Evolutionary conservation across 2,888 invertebrate genomes (phyloP), one percentile per base, ranked within the genome.

Genomic region (Troides oblongomaculatus): DNA sequence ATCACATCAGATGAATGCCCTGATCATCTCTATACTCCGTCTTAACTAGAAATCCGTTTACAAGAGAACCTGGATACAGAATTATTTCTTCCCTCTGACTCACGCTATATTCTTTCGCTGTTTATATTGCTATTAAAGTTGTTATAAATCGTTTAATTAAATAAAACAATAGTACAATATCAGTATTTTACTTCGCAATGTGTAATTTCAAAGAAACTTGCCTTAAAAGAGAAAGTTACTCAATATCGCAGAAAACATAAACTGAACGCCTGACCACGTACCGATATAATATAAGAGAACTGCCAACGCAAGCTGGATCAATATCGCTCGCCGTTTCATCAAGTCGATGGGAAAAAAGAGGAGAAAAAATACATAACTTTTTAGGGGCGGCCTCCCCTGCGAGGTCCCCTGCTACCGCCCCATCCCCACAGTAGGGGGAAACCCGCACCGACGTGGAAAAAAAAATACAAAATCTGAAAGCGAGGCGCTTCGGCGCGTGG

Each of bases 321-420:
- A 92, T 92, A 92, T 85, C 82, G 84, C 84, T 78, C 84, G 87
- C 88, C 84, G 87, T 89, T 89, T 89, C 89, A 89, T 90, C 89
- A 88, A 89, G 87, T 89, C 90, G 86, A 91, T 89, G 86, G 83
- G 90, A 89, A 92, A 91, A 92, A 92, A 90, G 89, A 88, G 86
- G 87, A 87, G 89, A 92, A 89, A 90, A 92, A 92, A 92, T 91
- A 91, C 87, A 92, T 92, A 90, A 92, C 91, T 92, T 92, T 92
- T 92, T 92, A 92, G 91, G 92, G 90, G 91, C 85, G 83, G 85
- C 79, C 81, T 74, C 79, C 83, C 84, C 83, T 82, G 76, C 76
- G 76, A 75, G 82, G 75, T 74, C 78, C 81, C 80, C 80, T 72
- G 77, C 68, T 71, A 72, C 74, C 78, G 75, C 77, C 77, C 73